Evolutionary conservation across 2,113 vertebrate genomes (phyloP).

Genomic region (Vulpes ferrilata): DNA sequence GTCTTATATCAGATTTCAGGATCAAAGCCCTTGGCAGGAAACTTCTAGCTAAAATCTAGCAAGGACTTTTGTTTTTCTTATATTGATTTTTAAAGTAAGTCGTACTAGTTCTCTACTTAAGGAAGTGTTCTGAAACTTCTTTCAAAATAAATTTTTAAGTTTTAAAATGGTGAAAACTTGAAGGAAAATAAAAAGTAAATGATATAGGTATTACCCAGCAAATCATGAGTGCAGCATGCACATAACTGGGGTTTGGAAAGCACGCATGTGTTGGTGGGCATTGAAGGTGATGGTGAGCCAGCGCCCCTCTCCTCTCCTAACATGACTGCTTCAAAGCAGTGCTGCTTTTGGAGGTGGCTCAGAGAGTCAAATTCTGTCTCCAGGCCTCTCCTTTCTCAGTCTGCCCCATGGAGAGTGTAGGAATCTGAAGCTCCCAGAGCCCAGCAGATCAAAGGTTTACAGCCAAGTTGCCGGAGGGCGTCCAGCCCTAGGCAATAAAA

Average conservation of each 20-base stretch:
- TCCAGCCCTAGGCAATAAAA: slow-evolving; percentile 78
- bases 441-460: slow-evolving; percentile 71
- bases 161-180: not conserved
- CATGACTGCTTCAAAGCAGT: not conserved
- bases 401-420: not conserved
- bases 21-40: not conserved
- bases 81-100: not conserved
- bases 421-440: slow-evolving; percentile 37
- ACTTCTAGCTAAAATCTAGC: not conserved
- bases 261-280: too few species aligned
- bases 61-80: slow-evolving; percentile 23
- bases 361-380: not conserved
- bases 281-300: too few species aligned
- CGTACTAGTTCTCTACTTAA: not conserved
- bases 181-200: not conserved
- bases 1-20: not conserved
- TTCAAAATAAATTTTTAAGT: not conserved
- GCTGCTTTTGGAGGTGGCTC: not conserved
- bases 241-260: not conserved
- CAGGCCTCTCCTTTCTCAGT: not conserved
- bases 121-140: not conserved
- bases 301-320: too few species aligned
- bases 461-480: slow-evolving; percentile 4
- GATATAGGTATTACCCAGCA: accelerated
- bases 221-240: accelerated